Evolutionary conservation across 2,888 invertebrate species (phyloP).

Genomic region (Platycnemis pennipes): DNA sequence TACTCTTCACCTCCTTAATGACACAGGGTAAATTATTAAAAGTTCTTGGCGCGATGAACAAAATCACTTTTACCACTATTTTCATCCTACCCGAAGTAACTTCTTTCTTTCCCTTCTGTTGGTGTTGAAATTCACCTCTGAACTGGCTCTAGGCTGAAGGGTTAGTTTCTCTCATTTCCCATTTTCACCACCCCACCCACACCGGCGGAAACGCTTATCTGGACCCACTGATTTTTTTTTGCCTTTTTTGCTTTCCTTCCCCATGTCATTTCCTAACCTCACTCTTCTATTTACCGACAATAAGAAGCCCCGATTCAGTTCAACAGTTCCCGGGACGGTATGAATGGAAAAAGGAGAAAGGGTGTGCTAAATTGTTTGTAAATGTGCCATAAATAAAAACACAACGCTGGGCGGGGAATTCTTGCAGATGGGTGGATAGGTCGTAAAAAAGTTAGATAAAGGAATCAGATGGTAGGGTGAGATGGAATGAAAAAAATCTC

Average conservation of each 20-base stretch:
- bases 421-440: neutral
- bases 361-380: neutral
- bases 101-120: too few species aligned
- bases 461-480: neutral
- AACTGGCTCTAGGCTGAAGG: too few species aligned
- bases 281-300: neutral
- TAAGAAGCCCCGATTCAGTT: neutral
- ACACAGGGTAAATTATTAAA: too few species aligned
- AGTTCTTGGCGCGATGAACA: too few species aligned
- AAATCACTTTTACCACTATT: too few species aligned
- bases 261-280: neutral
- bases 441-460: neutral
- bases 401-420: neutral
- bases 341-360: neutral
- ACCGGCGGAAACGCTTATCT: too few species aligned
- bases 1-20: too few species aligned
- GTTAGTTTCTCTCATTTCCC: too few species aligned
- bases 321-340: neutral
- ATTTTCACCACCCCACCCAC: too few species aligned
- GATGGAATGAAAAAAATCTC: neutral
- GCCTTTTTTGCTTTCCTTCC: neutral
- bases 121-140: too few species aligned
- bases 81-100: too few species aligned
- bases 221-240: too few species aligned
- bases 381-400: neutral